phyloP scores from a whole-genome alignment of 2,113 vertebrate genomes.

The Corydoras sp. region DNA sequence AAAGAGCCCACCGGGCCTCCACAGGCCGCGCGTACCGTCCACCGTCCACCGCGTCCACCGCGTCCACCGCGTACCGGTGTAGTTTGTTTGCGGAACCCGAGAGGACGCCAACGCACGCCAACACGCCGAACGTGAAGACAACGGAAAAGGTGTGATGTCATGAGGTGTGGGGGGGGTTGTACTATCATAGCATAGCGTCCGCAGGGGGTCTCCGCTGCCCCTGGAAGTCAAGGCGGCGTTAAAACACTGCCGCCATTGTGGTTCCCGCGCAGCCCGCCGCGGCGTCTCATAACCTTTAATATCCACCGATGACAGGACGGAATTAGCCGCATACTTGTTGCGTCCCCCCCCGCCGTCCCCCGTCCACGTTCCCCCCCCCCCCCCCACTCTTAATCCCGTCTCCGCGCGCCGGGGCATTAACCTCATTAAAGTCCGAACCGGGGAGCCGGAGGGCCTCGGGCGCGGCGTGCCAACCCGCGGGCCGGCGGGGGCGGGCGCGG shows the following conservation, averaged over 20 bases:
- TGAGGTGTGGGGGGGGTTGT: conserved; percentile 38
- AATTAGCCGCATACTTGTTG: conserved; percentile 85
- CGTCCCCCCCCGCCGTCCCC: conserved; percentile 68
- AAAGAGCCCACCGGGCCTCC: conserved; percentile 57
- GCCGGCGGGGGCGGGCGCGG: conserved; percentile 69
- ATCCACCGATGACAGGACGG: conserved; percentile 97
- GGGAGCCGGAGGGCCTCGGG: conserved; percentile 48
- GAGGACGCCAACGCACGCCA: background rate
- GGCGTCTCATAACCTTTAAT: conserved; percentile 86
- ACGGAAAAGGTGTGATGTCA: conserved; percentile 44
- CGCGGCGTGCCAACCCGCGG: conserved; percentile 46
- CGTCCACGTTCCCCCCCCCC: conserved; percentile 64
- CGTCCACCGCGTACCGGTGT: no score
- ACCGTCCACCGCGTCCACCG: no score
- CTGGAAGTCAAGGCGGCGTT: conserved; percentile 72
- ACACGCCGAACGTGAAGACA: conserved; percentile 15
- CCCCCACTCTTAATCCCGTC: conserved; percentile 77
- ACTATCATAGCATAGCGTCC: conserved; percentile 58
- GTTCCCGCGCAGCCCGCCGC: conserved; percentile 66
- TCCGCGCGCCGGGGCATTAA: conserved; percentile 66
- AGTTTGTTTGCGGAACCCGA: no score
- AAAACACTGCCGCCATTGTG: conserved; percentile 88
- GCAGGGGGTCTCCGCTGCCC: conserved; percentile 55
- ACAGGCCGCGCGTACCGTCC: conserved; percentile 7
- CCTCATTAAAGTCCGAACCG: conserved; percentile 55